A percentile compares a stretch with the other conserved stretches of the same genome.
Evolutionary conservation across 2,113 vertebrate species (phyloP).

Genomic region (Hypomesus transpacificus): DNA sequence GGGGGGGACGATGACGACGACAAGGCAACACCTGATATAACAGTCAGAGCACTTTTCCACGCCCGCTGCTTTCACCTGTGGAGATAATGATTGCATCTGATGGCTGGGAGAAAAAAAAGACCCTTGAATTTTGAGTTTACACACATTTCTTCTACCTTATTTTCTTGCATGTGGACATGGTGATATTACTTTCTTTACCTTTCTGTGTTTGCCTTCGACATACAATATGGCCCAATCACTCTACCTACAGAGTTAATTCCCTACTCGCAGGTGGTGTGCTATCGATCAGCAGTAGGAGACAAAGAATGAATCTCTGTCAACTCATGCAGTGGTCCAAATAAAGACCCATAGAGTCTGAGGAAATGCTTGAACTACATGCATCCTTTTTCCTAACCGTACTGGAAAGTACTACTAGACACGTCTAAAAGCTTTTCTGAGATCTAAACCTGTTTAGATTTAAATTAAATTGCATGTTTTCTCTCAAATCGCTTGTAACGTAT

Average conservation of each 20-base stretch:
- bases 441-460: constrained; percentile 2
- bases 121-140: constrained; percentile 23
- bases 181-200: background rate
- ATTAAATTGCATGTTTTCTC: constrained; percentile 19
- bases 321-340: constrained; percentile 24
- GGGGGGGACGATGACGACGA: no score
- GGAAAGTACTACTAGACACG: background rate
- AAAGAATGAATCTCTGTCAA: constrained; percentile 35
- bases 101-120: constrained; percentile 40
- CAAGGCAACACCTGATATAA: constrained; percentile 39
- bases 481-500: constrained; percentile 2
- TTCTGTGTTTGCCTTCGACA: background rate
- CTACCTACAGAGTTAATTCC: constrained; percentile 40
- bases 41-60: constrained; percentile 32
- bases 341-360: constrained; percentile 21
- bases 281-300: constrained; percentile 45
- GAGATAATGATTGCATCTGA: constrained; percentile 50
- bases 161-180: constrained; percentile 8
- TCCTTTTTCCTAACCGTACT: constrained; percentile 9
- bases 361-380: background rate
- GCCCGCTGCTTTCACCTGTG: constrained; percentile 29
- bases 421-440: background rate
- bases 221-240: constrained; percentile 19
- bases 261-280: constrained; percentile 35
- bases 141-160: constrained; percentile 5